Conservation (phyloP, 2,888 invertebrate species). For the Standfussiana lucernea region DNA sequence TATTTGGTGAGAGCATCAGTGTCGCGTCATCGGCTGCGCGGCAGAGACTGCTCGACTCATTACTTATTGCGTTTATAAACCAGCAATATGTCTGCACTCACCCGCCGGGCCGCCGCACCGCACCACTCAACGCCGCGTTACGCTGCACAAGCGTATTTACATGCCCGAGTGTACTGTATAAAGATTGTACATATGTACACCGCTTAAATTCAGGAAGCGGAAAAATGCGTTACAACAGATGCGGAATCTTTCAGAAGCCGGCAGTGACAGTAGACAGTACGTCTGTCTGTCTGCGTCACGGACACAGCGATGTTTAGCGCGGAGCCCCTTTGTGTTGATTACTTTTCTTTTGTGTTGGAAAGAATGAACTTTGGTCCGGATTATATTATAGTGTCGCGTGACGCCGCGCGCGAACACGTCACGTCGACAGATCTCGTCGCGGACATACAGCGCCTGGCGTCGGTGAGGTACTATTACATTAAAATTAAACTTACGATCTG, state of each 20-base stretch:
- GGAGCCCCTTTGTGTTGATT: constrained; percentile 50
- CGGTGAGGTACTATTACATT: background rate
- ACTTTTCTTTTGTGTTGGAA: constrained; percentile 59
- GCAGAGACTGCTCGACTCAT: constrained; percentile 17
- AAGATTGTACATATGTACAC: background rate
- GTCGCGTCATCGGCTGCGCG: background rate
- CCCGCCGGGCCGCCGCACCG: background rate
- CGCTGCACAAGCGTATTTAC: constrained; percentile 12
- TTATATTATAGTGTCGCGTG: constrained; percentile 13
- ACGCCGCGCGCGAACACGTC: background rate
- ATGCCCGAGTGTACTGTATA: constrained; percentile 8
- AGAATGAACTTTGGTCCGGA: constrained; percentile 51
- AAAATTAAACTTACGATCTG: background rate
- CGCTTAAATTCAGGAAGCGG: background rate
- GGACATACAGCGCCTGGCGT: background rate
- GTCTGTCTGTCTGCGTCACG: background rate
- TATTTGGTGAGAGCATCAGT: constrained; percentile 25
- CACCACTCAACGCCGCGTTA: background rate
- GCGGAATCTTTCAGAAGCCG: background rate
- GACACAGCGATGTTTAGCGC: constrained; percentile 18
- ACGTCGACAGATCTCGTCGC: background rate
- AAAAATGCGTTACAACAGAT: constrained; percentile 8
- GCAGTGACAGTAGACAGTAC: background rate
- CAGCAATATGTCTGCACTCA: constrained; percentile 8
- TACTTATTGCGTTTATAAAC: constrained; percentile 37